Base-by-base conservation (phyloP, 2,888 invertebrate genomes). In the Yponomeuta evonymella region DNA sequence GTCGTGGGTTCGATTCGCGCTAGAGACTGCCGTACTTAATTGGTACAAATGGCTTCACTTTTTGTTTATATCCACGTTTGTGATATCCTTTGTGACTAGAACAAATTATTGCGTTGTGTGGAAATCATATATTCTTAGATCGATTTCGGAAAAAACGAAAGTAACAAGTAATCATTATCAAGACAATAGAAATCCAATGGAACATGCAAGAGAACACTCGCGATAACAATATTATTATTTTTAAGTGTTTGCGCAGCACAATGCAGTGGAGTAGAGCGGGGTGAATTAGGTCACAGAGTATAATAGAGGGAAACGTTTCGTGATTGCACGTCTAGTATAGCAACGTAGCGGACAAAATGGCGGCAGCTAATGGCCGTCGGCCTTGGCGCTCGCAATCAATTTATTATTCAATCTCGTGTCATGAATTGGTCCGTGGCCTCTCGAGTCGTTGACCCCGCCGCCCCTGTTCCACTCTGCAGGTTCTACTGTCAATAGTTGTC, bases 361-460 rank as follows among this genome's bases (percentile, higher is more conserved):
- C 89, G 77, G 86, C 84, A 79, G 77, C 75, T 81, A 86, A 89
- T 89, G 88, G 88, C 87, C 75, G 83, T 83, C 85, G 90, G 90
- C 91, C 90, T 90, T 90, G 90, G 84, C 80, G 85, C 82, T 86
- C 83, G 88, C 90, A 88, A 90, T 90, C 90, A 90, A 87, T 88
- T 88, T 90, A 90, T 90, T 92, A 92, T 92, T 91, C 91, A 92
- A 91, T 92, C 91, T 90, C 90, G 88, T 90, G 88, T 91, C 88
- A 90, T 90, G 87, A 91, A 91, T 92, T 91, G 89, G 91, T 89
- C 84, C 92, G 92, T 91, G 91, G 92, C 87, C 87, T 58, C 79
- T 79, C 73, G 80, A 90, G 86, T 77, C 87, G 80, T 85, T 88
- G 89, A 91, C 87, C 88, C 79, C 51, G 33, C 43, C 15, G 70